Base-by-base conservation (phyloP, 2,888 invertebrate species). In the Caenorhabditis zanzibari region DNA sequence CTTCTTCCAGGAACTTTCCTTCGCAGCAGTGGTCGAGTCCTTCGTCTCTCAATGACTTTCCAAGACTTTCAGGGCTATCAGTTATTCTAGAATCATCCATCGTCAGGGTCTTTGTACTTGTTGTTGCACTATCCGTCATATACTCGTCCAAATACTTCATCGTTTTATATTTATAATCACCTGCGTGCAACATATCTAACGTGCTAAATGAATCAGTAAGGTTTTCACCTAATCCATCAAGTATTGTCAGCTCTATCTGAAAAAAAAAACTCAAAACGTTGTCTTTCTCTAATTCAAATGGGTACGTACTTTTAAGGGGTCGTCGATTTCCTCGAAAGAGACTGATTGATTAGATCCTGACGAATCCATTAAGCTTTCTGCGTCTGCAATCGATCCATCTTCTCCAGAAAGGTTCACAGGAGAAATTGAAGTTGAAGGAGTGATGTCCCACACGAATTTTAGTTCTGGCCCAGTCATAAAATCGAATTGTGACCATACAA, bases 401-500 rank as follows among this genome's bases (percentile, higher is more conserved):
- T 88, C 88, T 16, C 84, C 82, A 26, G 86, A 85, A 22, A 85
- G 44, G 28, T 85, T 84, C 2, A 84, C 64, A 0, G 86, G 86
- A 0, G 85, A 82, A n/a, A 83, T 68, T 1, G 86, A 85, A 12
- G 83, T 80, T 0, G 81, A 82, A 12, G 82, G 81, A 22, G 82
- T 81, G 44, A 89, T 86, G 49, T 91, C 90, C 91, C 91, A 91
- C 19, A 89, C 88, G 77, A 91, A 91, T 49, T 85, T 84, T 66
- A 91, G 79, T 56, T 90, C 90, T 1, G 91, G 90, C 1, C 91
- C 91, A 6, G 88, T 85, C 90, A 90, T 90, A 63, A 89, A 91
- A 69, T 90, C 90, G 68, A 91, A 91, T 16, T 90, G 88, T 9
- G 90, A 90, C 90, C 90, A 91, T 16, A 91, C 85, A 12, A 91